These are phyloP conservation scores for Hycleus cichorii DNA, from an alignment of 1,140 invertebrate genomes.

Conservation along the genomic window DNA sequence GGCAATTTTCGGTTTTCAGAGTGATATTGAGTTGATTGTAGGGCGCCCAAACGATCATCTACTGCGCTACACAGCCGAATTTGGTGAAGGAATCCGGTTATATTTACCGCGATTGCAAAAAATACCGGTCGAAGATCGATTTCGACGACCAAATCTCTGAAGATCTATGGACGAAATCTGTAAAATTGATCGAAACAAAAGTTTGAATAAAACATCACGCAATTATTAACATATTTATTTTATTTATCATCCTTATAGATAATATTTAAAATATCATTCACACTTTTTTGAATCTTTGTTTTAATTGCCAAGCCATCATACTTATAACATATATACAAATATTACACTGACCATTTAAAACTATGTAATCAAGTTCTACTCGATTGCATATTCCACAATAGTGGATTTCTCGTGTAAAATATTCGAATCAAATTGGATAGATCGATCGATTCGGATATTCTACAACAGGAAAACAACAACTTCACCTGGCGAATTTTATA, in stretches of 20 bases:
- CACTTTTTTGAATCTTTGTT: constrained; percentile 17
- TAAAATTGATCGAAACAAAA: constrained; percentile 41
- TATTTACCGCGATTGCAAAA: constrained; percentile 66
- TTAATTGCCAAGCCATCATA: constrained; percentile 24
- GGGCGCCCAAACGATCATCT: constrained; percentile 69
- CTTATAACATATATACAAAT: constrained; percentile 33
- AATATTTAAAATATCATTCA: constrained; percentile 33
- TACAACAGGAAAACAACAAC: constrained; percentile 13
- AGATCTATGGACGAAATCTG: constrained; percentile 65
- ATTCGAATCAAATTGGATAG: neutral
- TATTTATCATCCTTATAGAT: constrained; percentile 21
- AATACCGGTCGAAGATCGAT: constrained; percentile 53
- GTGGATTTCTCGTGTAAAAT: constrained; percentile 6
- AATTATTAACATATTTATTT: constrained; percentile 21
- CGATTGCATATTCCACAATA: constrained; percentile 21
- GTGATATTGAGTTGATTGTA: constrained; percentile 28
- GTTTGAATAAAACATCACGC: neutral
- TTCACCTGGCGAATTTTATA: constrained; percentile 4
- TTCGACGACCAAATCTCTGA: constrained; percentile 53
- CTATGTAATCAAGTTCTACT: constrained; percentile 22
- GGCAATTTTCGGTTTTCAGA: neutral
- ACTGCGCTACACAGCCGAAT: constrained; percentile 62
- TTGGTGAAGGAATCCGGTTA: constrained; percentile 56
- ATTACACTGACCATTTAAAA: constrained; percentile 26
- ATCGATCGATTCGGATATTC: constrained; percentile 13